phyloP scores from a whole-genome alignment of 2,888 invertebrate genomes.

The Diploptera punctata region DNA sequence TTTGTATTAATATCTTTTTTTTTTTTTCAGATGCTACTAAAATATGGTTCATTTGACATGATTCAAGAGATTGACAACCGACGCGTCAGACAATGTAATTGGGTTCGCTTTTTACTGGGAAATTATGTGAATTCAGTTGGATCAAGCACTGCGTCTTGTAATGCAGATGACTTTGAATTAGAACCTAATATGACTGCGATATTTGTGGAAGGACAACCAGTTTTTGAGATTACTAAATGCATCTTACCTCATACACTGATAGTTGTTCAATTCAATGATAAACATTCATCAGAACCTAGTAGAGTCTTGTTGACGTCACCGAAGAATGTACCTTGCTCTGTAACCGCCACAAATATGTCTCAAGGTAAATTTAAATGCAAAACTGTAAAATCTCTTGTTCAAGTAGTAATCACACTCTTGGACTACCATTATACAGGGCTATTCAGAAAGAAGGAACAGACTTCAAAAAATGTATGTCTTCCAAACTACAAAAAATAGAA shows the following conservation, averaged over 20 bases:
- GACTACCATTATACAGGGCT: too few species aligned
- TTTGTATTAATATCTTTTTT: too few species aligned
- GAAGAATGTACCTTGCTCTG: background rate
- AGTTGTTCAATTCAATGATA: background rate
- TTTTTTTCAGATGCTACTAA: constrained; percentile 4
- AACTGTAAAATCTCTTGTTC: too few species aligned
- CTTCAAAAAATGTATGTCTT: too few species aligned
- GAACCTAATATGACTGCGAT: background rate
- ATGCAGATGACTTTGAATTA: background rate
- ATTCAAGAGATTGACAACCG: constrained; percentile 12
- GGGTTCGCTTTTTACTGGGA: constrained; percentile 21
- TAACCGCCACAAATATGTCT: too few species aligned
- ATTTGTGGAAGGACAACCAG: background rate
- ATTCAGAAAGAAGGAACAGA: too few species aligned
- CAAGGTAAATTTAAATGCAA: too few species aligned
- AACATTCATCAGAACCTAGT: background rate
- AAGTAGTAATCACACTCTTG: too few species aligned
- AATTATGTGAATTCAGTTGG: background rate
- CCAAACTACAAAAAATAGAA: too few species aligned
- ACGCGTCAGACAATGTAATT: constrained; percentile 26
- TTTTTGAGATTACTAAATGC: background rate
- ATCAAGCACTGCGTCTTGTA: background rate
- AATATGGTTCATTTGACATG: constrained; percentile 22
- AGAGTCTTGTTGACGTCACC: background rate
- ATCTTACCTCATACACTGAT: constrained; percentile 1